Evolutionary conservation across 37 sponge, comb jelly and placozoan species (phyloP), one percentile per base, ranked within the genome.

Genomic region (Haliclona indistincta): DNA sequence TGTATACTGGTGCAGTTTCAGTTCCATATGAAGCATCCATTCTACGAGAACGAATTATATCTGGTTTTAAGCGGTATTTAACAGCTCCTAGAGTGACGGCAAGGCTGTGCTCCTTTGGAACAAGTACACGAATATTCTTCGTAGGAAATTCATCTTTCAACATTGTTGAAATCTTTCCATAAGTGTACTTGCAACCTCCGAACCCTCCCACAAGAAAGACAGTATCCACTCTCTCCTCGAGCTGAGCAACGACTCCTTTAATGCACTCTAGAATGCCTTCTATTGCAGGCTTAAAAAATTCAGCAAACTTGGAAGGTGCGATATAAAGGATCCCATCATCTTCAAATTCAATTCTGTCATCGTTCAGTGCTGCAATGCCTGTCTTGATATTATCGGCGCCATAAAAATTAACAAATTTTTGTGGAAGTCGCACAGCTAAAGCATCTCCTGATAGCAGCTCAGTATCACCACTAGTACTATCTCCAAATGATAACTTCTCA

Each of bases 21-120:
- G 40, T 37, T 13, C 80, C 80, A 69, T 79, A 79, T 3, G 80
- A 60, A 10, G 80, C 80, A 79, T 79, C 80, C 38, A 56, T 56
- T 19, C 1, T 56, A 2, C 80, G 69, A 53, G 56, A 38, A 23
- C 42, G 40, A 41, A 79, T 38, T 7, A 79, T 23, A 22, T 39
- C 49, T 3, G 70, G 70, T 25, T 79, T 39, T 54, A 55, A 23
- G 13, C 68, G 37, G 30, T 54, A 79, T 8, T 44, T 39, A 0
- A 79, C 49, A n/a, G 80, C 80, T 20, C 80, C 80, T 38, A 37
- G 38, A 20, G 68, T 42, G 15, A 79, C 65, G 3, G 76, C 76
- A 32, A 56, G 30, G 5, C 29, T 11, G 6, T 61, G 76, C 13
- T 75, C 65, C 6, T 13, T 38, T 1, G 76, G 76, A 41, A 62